Percentiles rank a stretch among this genome's conserved stretches.
These are phyloP conservation scores for Spermophilus dauricus DNA, from an alignment of 2,113 vertebrate genomes.

Conservation along the genomic window DNA sequence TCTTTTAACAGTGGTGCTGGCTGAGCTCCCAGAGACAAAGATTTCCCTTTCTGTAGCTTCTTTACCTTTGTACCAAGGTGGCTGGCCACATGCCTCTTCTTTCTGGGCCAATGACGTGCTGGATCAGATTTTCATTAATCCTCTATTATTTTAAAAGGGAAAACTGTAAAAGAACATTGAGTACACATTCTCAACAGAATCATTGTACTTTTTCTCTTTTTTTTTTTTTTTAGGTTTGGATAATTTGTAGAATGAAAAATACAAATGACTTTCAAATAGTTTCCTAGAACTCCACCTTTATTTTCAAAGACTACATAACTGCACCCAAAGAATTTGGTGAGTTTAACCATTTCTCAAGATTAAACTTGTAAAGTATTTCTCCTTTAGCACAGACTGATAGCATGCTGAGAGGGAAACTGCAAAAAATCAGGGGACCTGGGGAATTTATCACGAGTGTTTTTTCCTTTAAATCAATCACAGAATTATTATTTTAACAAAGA, in stretches of 20 bases:
- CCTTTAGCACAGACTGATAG: not conserved
- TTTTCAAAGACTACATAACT: conserved; percentile 32
- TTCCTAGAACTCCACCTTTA: not conserved
- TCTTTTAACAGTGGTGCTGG: not conserved
- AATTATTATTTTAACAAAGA: conserved; percentile 15
- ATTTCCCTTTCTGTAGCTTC: not conserved
- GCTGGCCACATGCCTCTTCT: not conserved
- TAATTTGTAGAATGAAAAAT: conserved; percentile 31
- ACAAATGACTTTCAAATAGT: conserved; percentile 37
- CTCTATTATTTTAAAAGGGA: not conserved
- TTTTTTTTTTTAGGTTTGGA: conserved; percentile 23
- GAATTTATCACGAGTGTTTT: not conserved
- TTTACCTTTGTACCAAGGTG: not conserved
- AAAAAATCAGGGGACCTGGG: conserved; percentile 8
- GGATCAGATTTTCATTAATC: not conserved
- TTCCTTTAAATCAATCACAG: not conserved
- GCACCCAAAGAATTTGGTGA: not conserved
- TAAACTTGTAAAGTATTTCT: conserved; percentile 38
- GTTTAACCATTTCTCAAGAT: conserved; percentile 49
- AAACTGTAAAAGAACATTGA: not conserved
- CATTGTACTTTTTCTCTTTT: not conserved
- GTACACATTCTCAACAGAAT: not conserved
- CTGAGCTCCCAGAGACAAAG: not conserved
- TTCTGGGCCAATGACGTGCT: rapidly evolving
- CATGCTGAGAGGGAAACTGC: not conserved